Evolutionary conservation across 1,140 invertebrate genomes (phyloP), one percentile per base, ranked within the genome.

Genomic region (Drosophila repletoides): DNA sequence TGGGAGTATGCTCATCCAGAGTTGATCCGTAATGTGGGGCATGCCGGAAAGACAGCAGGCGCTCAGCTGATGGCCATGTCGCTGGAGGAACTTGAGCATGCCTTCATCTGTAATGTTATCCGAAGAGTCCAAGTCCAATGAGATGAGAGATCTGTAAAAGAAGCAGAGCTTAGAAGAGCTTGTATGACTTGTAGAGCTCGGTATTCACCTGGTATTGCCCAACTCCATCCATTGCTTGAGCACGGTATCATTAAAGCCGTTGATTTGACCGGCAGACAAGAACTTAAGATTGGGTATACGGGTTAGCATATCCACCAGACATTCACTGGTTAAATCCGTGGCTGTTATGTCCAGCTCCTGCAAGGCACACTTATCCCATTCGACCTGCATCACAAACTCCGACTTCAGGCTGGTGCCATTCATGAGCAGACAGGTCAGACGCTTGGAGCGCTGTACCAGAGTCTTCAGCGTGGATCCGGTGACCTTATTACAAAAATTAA

Each of bases 281-380:
- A 98, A 99, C 53, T 96, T 89, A 9, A 99, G 92, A 33, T 94
- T 94, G 0, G 96, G 97, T 48, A 99, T 95, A 65, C 97, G 92
- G 0, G 94, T 95, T 0, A 99, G 91, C 92, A 99, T 95, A 88
- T 98, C 96, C 64, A 97, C 95, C 5, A 99, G 92, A 76, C 97
- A 98, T 86, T 99, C 97, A 0, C 96, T 95, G 0, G 95, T 96
- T 24, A 99, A 91, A 91, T 99, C 98, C 0, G 98, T 99, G 0
- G 96, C 98, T 0, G 97, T 98, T 21, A 99, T 95, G 86, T 99
- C 98, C 58, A 99, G 88, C 91, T 99, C 98, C 90, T 97, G 96
- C 31, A 99, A 91, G 0, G 94, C 87, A 29, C 89, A 90, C 87
- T 99, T 98, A 88, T 99, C 98, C 99, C 99, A 99, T 81, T 99